phyloP scores from a whole-genome alignment of 2,797 vertebrate species.

The Smutsia temminckii region DNA sequence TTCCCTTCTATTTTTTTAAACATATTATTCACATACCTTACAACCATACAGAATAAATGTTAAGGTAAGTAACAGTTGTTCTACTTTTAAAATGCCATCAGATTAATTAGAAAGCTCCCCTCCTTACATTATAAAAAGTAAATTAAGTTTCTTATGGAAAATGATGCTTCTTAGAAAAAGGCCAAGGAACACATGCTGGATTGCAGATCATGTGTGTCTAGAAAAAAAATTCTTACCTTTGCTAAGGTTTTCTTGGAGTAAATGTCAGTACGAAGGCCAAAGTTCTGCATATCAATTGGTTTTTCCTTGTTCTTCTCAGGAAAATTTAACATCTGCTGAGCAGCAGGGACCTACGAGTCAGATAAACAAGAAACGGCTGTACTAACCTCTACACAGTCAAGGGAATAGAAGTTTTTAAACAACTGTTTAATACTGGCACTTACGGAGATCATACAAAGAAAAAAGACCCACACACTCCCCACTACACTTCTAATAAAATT shows the following conservation, averaged over 20 bases:
- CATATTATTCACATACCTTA: not conserved
- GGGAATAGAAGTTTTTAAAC: not conserved
- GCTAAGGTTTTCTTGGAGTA: conserved; percentile 95
- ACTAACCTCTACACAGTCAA: not conserved
- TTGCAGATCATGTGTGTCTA: rapidly evolving
- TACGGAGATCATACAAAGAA: conserved; percentile 3
- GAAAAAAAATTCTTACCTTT: conserved; percentile 81
- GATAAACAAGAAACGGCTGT: not conserved
- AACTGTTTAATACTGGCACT: not conserved
- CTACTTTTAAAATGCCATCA: conserved; percentile 33
- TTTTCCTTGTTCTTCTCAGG: conserved; percentile 96
- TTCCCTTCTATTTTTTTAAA: not conserved
- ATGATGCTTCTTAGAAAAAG: not conserved
- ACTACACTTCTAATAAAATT: not conserved
- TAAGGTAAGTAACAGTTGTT: not conserved
- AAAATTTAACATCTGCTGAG: conserved; percentile 95
- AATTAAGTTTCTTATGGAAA: not conserved
- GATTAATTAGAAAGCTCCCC: not conserved
- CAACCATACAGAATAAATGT: not conserved
- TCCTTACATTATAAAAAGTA: not conserved
- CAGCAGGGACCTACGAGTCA: conserved; percentile 90
- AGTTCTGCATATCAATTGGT: conserved; percentile 95
- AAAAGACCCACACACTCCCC: not conserved
- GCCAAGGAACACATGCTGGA: not conserved
- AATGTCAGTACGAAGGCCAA: conserved; percentile 94